Conservation (phyloP, 1,140 invertebrate species). For the Dolichoris vasculosae region DNA sequence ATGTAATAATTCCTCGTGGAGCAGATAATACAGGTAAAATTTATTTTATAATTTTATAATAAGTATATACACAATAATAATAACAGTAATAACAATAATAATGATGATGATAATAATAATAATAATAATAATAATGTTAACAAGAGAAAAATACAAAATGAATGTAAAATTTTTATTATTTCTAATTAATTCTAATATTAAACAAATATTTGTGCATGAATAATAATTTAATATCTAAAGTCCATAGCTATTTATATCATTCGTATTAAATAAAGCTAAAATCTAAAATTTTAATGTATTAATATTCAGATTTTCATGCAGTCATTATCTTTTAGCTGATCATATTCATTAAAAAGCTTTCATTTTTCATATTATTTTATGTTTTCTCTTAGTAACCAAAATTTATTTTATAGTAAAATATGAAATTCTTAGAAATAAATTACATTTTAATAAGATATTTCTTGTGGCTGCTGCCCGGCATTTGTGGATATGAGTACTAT, state of each 20-base stretch:
- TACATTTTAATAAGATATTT: slow-evolving; percentile 45
- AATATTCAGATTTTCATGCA: slow-evolving; percentile 7
- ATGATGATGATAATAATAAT: background rate
- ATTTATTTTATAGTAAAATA: slow-evolving; percentile 35
- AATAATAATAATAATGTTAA: background rate
- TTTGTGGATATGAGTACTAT: slow-evolving; percentile 56
- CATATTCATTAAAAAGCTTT: background rate
- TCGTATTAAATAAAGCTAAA: too few relatives aligned
- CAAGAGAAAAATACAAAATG: slow-evolving; percentile 16
- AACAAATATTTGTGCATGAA: slow-evolving; percentile 20
- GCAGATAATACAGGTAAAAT: slow-evolving; percentile 93
- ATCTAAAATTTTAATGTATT: slow-evolving; percentile 3
- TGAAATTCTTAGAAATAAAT: slow-evolving; percentile 18
- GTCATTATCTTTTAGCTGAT: slow-evolving; percentile 3
- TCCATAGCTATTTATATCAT: background rate
- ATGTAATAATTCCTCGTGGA: slow-evolving; percentile 98
- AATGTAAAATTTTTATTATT: slow-evolving; percentile 19
- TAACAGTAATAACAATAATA: too few relatives aligned
- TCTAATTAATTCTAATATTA: background rate
- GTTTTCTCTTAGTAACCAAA: slow-evolving; percentile 24
- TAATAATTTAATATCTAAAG: background rate
- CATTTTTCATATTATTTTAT: slow-evolving; percentile 10
- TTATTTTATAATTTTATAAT: slow-evolving; percentile 17
- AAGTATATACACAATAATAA: too few relatives aligned
- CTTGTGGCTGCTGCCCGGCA: slow-evolving; percentile 70